These are phyloP conservation scores for Porites divaricata DNA, from an alignment of 92 coral and sea anemone species.

Conservation along the genomic window DNA sequence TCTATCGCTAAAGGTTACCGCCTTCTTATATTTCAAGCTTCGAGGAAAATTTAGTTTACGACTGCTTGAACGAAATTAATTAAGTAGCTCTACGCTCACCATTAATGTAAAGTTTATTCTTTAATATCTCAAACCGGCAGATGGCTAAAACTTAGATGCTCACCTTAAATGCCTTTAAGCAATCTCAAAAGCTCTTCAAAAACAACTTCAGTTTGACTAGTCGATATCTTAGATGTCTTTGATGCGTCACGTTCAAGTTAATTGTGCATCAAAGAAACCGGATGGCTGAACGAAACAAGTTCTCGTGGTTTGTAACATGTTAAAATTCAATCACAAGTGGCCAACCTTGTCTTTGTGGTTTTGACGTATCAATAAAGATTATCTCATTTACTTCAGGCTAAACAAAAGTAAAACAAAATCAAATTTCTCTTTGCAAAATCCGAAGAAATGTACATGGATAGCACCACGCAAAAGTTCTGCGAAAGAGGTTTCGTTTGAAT, in stretches of 20 bases:
- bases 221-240: background rate
- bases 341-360: background rate
- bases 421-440: background rate
- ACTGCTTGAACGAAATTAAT: too few relatives aligned
- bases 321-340: constrained; percentile 16
- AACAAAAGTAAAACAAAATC: background rate
- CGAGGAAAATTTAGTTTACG: too few relatives aligned
- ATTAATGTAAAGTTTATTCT: too few relatives aligned
- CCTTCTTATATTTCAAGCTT: too few relatives aligned
- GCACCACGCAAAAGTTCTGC: too few relatives aligned
- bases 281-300: constrained; percentile 25
- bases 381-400: background rate
- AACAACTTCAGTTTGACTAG: constrained; percentile 10
- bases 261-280: constrained; percentile 4
- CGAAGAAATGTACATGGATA: too few relatives aligned
- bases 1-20: too few relatives aligned
- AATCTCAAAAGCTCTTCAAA: background rate
- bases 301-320: constrained; percentile 17
- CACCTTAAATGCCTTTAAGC: background rate
- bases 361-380: background rate
- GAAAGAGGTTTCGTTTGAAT: too few relatives aligned
- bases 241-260: background rate
- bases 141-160: background rate
- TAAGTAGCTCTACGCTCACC: too few relatives aligned
- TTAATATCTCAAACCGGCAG: too few relatives aligned